Conservation (phyloP, 2,888 invertebrate genomes). For the Mythimna vitellina region DNA sequence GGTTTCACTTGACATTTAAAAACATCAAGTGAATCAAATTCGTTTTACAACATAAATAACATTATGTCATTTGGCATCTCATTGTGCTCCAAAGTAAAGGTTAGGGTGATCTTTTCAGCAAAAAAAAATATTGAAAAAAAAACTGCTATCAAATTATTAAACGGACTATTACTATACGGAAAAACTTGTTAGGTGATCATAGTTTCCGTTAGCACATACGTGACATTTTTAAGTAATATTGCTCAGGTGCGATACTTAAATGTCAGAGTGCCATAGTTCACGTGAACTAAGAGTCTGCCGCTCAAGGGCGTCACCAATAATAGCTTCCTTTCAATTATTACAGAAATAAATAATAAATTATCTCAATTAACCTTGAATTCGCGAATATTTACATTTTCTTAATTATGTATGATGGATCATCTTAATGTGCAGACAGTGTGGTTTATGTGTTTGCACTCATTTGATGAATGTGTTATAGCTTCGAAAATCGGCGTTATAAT, state of each 20-base stretch:
- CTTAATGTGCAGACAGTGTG: background rate
- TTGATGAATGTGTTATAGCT: slow-evolving; percentile 4
- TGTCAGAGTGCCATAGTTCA: slow-evolving; percentile 53
- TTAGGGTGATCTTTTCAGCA: background rate
- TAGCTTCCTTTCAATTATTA: slow-evolving; percentile 60
- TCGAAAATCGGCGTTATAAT: slow-evolving; percentile 24
- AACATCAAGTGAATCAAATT: slow-evolving; percentile 4
- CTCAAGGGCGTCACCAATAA: slow-evolving; percentile 54
- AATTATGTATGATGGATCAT: slow-evolving; percentile 27
- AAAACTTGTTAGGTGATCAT: slow-evolving; percentile 15
- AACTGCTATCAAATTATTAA: background rate
- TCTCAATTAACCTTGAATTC: slow-evolving; percentile 48
- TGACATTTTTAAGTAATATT: slow-evolving; percentile 29
- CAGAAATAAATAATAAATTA: slow-evolving; percentile 49
- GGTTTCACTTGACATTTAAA: slow-evolving; percentile 39
- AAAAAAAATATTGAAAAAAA: background rate
- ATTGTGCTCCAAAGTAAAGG: background rate
- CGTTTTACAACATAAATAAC: background rate
- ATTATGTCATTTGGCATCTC: slow-evolving; percentile 1
- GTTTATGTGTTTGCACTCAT: slow-evolving; percentile 18
- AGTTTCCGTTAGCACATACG: slow-evolving; percentile 31
- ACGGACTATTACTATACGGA: background rate
- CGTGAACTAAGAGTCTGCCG: slow-evolving; percentile 45
- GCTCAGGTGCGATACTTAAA: slow-evolving; percentile 42
- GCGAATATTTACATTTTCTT: slow-evolving; percentile 22